Conservation (phyloP, 92 coral and sea anemone genomes). For the Anthopleura xanthogrammica region DNA sequence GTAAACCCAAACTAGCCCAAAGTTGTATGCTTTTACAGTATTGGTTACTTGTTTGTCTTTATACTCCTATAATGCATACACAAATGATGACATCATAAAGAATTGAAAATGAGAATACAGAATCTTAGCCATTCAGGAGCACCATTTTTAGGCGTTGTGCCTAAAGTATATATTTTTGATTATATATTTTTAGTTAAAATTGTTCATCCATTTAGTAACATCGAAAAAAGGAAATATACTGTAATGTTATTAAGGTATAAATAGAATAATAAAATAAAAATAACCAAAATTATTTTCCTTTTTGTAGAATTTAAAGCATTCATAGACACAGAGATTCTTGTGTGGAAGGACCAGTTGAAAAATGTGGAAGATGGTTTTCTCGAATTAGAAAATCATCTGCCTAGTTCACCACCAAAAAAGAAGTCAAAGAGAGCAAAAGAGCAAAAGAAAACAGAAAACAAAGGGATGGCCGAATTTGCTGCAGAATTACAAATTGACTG, state of each 20-base stretch:
- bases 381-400: not conserved
- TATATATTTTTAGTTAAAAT: too few relatives aligned
- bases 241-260: too few relatives aligned
- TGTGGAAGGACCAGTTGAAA: not conserved
- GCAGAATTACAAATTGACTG: conserved; percentile 1
- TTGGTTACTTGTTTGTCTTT: too few relatives aligned
- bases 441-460: not conserved
- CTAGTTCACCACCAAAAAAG: not conserved
- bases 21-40: too few relatives aligned
- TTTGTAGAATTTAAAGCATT: not conserved
- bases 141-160: too few relatives aligned
- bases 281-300: not conserved
- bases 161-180: too few relatives aligned
- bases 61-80: not conserved
- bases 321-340: not conserved
- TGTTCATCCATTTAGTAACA: too few relatives aligned
- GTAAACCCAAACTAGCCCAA: not conserved
- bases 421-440: not conserved
- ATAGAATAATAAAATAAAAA: too few relatives aligned
- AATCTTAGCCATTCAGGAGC: too few relatives aligned
- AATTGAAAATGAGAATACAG: too few relatives aligned
- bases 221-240: too few relatives aligned
- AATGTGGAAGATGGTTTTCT: not conserved
- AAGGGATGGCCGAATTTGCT: not conserved
- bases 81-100: not conserved